Evolutionary conservation across 2,888 invertebrate species (phyloP).

Genomic region (Laspeyria flexula): DNA sequence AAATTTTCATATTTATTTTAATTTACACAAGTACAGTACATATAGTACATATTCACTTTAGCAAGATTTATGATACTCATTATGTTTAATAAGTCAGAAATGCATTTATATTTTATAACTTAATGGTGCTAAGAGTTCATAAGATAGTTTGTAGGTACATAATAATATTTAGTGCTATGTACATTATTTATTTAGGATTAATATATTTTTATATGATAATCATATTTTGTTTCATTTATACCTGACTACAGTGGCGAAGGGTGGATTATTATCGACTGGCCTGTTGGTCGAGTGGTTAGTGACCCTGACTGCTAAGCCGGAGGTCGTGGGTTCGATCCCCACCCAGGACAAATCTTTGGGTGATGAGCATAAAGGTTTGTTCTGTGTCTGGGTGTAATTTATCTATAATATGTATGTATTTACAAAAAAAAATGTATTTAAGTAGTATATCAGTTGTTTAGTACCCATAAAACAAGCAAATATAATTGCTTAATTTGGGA

Average conservation of each 20-base stretch:
- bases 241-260: background rate
- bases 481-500: no score
- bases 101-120: slow-evolving; percentile 78
- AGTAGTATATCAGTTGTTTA: no score
- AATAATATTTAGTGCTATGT: slow-evolving; percentile 24
- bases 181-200: slow-evolving; percentile 40
- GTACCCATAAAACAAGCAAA: no score
- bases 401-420: no score
- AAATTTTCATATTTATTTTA: slow-evolving; percentile 23
- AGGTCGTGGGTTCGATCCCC: no score
- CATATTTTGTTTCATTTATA: background rate
- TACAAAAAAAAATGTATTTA: no score
- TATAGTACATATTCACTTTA: slow-evolving; percentile 31
- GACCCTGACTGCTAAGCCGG: no score
- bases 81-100: slow-evolving; percentile 69
- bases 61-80: slow-evolving; percentile 71
- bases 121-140: slow-evolving; percentile 66
- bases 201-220: slow-evolving; percentile 6
- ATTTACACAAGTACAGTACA: background rate
- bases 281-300: no score
- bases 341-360: no score
- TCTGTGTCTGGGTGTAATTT: no score
- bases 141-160: slow-evolving; percentile 6
- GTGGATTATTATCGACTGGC: no score
- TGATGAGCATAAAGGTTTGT: no score